Conservation (phyloP, 2,888 invertebrate genomes). For the Pyrrhia umbra region DNA sequence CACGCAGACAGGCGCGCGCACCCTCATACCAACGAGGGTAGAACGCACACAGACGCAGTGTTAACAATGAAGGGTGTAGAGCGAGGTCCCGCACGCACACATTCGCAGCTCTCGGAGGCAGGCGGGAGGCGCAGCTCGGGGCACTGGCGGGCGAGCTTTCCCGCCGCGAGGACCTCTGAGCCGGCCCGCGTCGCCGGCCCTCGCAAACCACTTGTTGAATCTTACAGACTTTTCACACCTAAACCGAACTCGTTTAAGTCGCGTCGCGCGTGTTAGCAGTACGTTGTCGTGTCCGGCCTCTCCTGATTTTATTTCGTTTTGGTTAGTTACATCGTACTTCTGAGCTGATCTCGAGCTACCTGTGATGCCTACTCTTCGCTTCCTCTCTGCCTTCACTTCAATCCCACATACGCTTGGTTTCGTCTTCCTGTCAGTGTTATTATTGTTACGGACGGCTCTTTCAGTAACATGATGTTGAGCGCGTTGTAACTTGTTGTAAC, state of each 20-base stretch:
- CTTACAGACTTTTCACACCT: constrained; percentile 76
- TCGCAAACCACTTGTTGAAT: constrained; percentile 88
- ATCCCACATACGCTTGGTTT: constrained; percentile 76
- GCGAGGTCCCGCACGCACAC: constrained; percentile 67
- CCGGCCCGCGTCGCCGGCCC: constrained; percentile 80
- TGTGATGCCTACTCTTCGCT: constrained; percentile 86
- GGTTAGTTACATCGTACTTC: constrained; percentile 54
- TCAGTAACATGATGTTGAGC: constrained; percentile 73
- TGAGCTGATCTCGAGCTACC: constrained; percentile 66
- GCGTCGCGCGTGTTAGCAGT: constrained; percentile 75
- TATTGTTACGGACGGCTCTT: constrained; percentile 81
- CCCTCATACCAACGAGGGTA: constrained; percentile 51
- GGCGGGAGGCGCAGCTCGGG: constrained; percentile 69
- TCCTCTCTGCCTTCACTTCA: constrained; percentile 76
- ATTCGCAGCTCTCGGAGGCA: constrained; percentile 51
- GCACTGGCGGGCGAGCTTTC: constrained; percentile 88
- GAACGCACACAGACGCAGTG: constrained; percentile 52
- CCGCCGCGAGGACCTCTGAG: constrained; percentile 82
- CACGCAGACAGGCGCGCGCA: constrained; percentile 53
- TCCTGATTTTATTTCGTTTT: constrained; percentile 53
- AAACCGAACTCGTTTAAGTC: constrained; percentile 72
- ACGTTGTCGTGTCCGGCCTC: constrained; percentile 61
- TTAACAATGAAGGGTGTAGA: constrained; percentile 66
- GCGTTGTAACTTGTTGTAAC: constrained; percentile 84
- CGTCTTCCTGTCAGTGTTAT: constrained; percentile 83